Base-by-base conservation (phyloP, 2,797 vertebrate species). In the Crenuchus spilurus region DNA sequence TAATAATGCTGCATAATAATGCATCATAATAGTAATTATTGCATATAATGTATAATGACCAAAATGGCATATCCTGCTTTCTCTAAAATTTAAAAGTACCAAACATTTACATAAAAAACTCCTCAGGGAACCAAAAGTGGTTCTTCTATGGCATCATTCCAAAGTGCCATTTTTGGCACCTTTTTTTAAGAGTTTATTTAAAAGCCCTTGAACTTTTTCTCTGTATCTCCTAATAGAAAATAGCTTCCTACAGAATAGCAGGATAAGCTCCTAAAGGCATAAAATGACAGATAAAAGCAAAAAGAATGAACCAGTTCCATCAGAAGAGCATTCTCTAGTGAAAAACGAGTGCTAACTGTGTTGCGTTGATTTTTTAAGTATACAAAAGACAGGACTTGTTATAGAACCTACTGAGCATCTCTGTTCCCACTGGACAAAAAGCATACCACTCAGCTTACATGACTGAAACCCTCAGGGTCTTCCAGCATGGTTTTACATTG, bases 391-490 rank as follows among this genome's bases (percentile, higher is more conserved):
- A 13, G 61, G 49, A 65, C 58, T 35, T 11, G 26, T 57, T 44
- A 65, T 48, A 73, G 62, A 37, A 64, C 49, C 28, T 1, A 8
- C 28, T 13, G 33, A 35, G 39, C 41, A 31, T 7, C 16, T 20
- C 62, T 20, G 26, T 24, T 28, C 33, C 42, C 72, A 75, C 14
- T 2, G 41, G 54, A 81, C 70, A 54, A 65, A 54, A 65, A 81
- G 70, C 63, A 26, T 24, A 72, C 18, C 64, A 48, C 61, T 75
- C 67, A 57, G 24, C 10, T 24, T 24, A 62, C 22, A 72, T 42
- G 63, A 72, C 41, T 68, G 49, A 42, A 57, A 48, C 46, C 52
- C 67, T 62, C n/a, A 28, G 31, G 72, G 42, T 48, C 68, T 67
- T 75, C 42, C 54, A 49, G 41, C 54, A 49, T 7, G 52, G n/a